These are phyloP conservation scores for Eurystomus gularis DNA, from an alignment of 2,113 vertebrate genomes.

Conservation along the genomic window DNA sequence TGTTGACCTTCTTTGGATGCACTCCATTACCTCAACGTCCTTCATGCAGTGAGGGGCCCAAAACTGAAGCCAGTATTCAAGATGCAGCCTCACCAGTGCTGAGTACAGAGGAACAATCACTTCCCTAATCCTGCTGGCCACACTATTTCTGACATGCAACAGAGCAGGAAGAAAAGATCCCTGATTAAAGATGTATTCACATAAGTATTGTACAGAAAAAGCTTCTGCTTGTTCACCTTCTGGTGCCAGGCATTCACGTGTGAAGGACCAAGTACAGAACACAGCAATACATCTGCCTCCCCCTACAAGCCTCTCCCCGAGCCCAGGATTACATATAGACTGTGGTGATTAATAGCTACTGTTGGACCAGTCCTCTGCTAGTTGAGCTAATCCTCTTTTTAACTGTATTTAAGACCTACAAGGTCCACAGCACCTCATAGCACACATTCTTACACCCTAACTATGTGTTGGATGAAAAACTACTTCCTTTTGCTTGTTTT, in stretches of 20 bases:
- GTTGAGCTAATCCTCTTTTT: not conserved
- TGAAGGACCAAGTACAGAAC: not conserved
- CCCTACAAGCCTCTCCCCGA: not conserved
- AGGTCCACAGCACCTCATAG: not conserved
- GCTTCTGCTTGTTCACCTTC: not conserved
- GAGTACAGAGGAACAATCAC: not conserved
- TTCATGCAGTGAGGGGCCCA: not conserved
- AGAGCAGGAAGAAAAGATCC: not conserved
- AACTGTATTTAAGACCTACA: not conserved
- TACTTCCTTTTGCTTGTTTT: not conserved
- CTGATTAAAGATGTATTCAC: not conserved
- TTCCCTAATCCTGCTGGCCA: not conserved
- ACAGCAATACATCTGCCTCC: not conserved
- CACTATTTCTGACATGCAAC: not conserved
- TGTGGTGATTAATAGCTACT: not conserved
- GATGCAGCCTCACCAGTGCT: not conserved
- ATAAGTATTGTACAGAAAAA: not conserved
- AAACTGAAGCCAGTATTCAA: not conserved
- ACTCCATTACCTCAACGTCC: not conserved
- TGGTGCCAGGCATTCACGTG: not conserved
- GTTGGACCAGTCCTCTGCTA: not conserved
- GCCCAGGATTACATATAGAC: not conserved
- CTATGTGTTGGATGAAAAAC: not conserved
- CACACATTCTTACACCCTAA: not conserved
- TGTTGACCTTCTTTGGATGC: not conserved